phyloP scores from a whole-genome alignment of 2,113 vertebrate genomes.

The Brienomyrus brachyistius region DNA sequence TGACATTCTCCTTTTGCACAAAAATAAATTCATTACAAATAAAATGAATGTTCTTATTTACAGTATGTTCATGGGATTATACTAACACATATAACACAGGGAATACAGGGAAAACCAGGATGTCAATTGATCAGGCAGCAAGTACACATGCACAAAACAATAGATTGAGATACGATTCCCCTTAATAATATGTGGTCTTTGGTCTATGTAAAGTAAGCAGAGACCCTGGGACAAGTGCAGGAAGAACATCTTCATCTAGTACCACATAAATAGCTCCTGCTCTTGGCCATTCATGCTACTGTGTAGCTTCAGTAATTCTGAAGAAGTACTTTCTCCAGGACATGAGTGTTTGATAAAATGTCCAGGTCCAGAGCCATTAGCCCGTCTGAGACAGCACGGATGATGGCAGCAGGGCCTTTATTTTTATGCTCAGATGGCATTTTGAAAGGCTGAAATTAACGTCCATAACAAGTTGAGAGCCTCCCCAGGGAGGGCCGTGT shows the following conservation, averaged over 20 bases:
- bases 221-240: neutral
- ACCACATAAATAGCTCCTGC: neutral
- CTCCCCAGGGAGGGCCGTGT: neutral
- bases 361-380: neutral
- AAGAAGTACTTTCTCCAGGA: neutral
- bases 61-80: neutral
- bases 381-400: neutral
- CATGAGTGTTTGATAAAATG: neutral
- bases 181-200: neutral
- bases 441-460: constrained; percentile 3
- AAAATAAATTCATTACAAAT: neutral
- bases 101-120: neutral
- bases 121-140: neutral
- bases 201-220: neutral
- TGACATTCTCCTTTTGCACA: neutral
- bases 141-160: too few species aligned
- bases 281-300: neutral
- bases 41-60: neutral
- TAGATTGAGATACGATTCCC: neutral
- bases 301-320: neutral
- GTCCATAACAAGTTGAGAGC: neutral
- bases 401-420: neutral
- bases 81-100: neutral
- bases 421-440: constrained; percentile 1
- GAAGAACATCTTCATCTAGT: neutral